Base-by-base conservation (phyloP, 2,888 invertebrate species). In the Callyntrura guangdongensis region DNA sequence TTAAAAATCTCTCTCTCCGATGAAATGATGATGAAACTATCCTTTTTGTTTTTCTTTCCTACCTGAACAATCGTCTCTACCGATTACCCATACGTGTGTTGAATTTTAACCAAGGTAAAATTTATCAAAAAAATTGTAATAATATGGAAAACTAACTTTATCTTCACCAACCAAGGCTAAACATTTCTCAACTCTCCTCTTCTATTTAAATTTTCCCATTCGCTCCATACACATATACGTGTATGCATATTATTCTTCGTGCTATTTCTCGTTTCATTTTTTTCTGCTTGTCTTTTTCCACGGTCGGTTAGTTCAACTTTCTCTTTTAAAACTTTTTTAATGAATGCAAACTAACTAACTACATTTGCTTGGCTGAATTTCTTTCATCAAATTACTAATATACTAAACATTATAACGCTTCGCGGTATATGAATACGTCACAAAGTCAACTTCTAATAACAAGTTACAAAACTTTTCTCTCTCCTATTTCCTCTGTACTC, bases 271-370 rank as follows among this genome's bases (percentile, higher is more conserved):
- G 64, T 22, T 25, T 64, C 20, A 20, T 61, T 20, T 61, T n/a
- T 77, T 77, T 77, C 14, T 77, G 45, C 77, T 77, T 77, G 77
- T 77, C 56, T 77, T 25, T 25, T 53, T 77, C 22, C 20, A 53
- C 3, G 53, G 53, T 49, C 22, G 22, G 77, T 56, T 77, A 53
- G 56, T 17, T 9, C 14, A 25, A 14, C 22, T 64, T n/a, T 82
- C 27, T 4, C 47, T 83, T 82, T 12, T 83, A 49, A 83, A 83
- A 83, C 64, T 82, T 83, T 82, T 61, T 72, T 72, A 85, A 85
- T 85, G 85, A 85, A 85, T 72, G 36, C 85, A 53, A 9, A 47
- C 72, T 47, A 47, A 17, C 69, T 74, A 72, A 47, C 47, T 72
- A 72, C 49, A 17, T 67, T 67, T 27, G n/a, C 14, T 11, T 12